Base-by-base conservation (phyloP, 2,888 invertebrate genomes). In the Lasioglossum vierecki region DNA sequence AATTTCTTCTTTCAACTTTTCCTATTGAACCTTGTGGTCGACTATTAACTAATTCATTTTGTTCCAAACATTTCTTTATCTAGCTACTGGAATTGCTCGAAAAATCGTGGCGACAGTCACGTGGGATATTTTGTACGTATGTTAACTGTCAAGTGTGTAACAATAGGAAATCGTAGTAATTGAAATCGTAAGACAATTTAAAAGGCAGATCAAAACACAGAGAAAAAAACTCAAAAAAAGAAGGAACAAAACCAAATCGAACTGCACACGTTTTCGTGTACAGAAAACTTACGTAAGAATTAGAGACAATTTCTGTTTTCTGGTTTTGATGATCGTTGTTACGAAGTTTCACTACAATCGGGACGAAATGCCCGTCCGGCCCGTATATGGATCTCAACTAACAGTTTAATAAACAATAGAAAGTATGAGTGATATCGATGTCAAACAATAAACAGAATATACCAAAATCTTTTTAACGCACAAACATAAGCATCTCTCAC, bases 241-340 rank as follows among this genome's bases (percentile, higher is more conserved):
- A 26, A 30, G 71, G 22, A 63, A n/a, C 44, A 22, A 44, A 60
- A 63, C 41, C 53, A n/a, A 66, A 26, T 35, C n/a, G 71, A 84
- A 63, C 15, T 26, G 41, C 53, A 63, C 46, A 18, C 39, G 66
- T 46, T 71, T 41, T 9, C 4, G 41, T 63, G 11, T 18, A 9
- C 22, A 11, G 22, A 30, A 30, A 85, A 94, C 94, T 94, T 93
- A 94, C 94, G 89, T 93, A 93, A 78, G 92, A 93, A 87, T 91
- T 90, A 41, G 92, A 89, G 88, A 87, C 46, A 88, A 89, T 88
- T 84, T 82, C 80, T 22, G 88, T 88, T 77, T 72, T 76, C 86
- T 83, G 76, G 78, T 72, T 79, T 74, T 39, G 46, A 63, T 74
- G 9, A 8, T 3, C 74, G 71, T 75, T 79, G 70, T 84, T 86